A percentile compares a stretch with the other conserved stretches of the same genome.
These are phyloP conservation scores for Anoncus sp. DNA, from an alignment of 2,888 invertebrate species.

Conservation along the genomic window DNA sequence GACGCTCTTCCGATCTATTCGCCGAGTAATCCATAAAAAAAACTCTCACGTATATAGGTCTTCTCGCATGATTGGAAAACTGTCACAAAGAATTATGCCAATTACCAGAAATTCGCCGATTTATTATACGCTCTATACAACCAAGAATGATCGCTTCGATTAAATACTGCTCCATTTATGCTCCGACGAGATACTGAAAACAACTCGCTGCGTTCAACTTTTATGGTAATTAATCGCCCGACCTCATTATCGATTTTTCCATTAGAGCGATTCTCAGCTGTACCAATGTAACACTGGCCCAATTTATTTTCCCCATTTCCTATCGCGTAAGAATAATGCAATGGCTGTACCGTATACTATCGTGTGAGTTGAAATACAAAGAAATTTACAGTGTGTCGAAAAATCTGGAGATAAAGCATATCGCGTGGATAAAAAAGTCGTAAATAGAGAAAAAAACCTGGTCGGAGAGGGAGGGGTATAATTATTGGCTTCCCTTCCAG, in stretches of 20 bases:
- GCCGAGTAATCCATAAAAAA: background rate
- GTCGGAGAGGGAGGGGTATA: background rate
- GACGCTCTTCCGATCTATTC: too few species aligned
- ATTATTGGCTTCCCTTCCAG: too few species aligned
- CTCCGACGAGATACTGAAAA: background rate
- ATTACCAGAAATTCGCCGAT: slow-evolving; percentile 24
- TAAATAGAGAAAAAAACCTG: slow-evolving; percentile 12
- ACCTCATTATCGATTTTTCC: slow-evolving; percentile 41
- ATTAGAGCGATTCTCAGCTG: slow-evolving; percentile 26
- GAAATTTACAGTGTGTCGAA: slow-evolving; percentile 22
- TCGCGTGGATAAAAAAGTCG: background rate
- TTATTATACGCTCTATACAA: slow-evolving; percentile 1
- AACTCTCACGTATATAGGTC: background rate
- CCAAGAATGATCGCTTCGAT: slow-evolving; percentile 1
- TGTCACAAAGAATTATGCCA: slow-evolving; percentile 24
- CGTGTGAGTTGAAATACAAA: background rate
- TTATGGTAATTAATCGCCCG: slow-evolving; percentile 14
- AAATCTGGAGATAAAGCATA: background rate
- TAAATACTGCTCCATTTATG: slow-evolving; percentile 15
- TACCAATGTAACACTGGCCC: slow-evolving; percentile 15
- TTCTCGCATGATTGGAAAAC: slow-evolving; percentile 1
- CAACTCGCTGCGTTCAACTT: background rate
- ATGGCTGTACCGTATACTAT: background rate
- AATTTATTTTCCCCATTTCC: background rate
- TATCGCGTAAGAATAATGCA: background rate